Base-by-base conservation (phyloP, 1,140 invertebrate species). In the Oryctes rhinoceros region DNA sequence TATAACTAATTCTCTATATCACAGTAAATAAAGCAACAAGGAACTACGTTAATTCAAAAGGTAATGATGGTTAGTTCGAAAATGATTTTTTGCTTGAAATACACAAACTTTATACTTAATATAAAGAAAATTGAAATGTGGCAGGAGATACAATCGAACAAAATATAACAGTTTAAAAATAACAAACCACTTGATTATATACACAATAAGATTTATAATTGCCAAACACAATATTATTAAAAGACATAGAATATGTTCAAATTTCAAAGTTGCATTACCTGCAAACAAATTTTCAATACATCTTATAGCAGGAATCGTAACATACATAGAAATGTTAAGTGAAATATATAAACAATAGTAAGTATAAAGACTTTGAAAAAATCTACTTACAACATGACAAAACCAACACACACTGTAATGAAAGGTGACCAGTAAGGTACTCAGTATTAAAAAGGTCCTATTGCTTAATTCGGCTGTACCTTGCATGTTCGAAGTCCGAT, bases 21-120 rank as follows among this genome's bases (percentile, higher is more conserved):
- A 62, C 53, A 62, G 53, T 44, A 44, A 10, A 44, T 10, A 10
- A 3, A 44, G 39, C 5, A 7, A 44, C 39, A 5, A 44, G 5
- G 9, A 7, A 10, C 5, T 44, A 44, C 10, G 20, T 71, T 24
- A 71, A 71, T 13, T 35, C 35, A 71, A 71, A 11, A 71, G 18
- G 6, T n/a, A 71, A 35, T 30, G 65, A 30, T 3, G 24, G 37
- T 71, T 71, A 0, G 7, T 71, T 35, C 6, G 65, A 13, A 71
- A 11, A 15, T 71, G 65, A 71, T 71, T 71, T 71, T 71, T 71
- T 71, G 65, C 65, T 71, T 71, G 65, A 71, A 71, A 71, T 71
- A 71, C 35, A 71, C 20, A 35, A 13, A 71, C 65, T 37, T 71
- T 71, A 71, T 71, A 71, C 65, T 71, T 71, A 71, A 71, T 24